Evolutionary conservation across 2,797 vertebrate species (phyloP).

Genomic region (Tapera naevia): DNA sequence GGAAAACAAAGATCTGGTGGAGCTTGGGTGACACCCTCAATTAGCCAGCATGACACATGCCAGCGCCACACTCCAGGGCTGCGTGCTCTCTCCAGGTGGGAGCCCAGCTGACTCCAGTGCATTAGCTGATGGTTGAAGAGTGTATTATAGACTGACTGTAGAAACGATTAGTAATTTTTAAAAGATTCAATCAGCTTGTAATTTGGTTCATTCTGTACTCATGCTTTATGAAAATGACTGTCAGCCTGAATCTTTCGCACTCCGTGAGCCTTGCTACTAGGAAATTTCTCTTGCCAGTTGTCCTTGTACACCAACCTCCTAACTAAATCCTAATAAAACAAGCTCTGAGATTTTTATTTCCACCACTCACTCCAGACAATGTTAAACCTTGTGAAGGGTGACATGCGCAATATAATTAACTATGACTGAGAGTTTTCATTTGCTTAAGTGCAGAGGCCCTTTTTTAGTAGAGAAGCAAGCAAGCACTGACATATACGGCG

Average conservation of each 20-base stretch:
- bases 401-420: neutral
- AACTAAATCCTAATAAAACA: constrained; percentile 41
- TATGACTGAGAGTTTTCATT: constrained; percentile 40
- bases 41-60: neutral
- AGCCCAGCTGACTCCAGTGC: neutral
- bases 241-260: neutral
- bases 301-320: neutral
- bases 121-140: neutral
- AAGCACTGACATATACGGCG: neutral
- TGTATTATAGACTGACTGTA: neutral
- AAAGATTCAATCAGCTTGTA: constrained; percentile 11
- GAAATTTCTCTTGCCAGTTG: constrained; percentile 13
- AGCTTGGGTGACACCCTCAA: neutral
- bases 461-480: constrained; percentile 10
- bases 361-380: constrained; percentile 37
- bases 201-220: constrained; percentile 13
- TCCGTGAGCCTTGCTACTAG: neutral
- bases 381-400: neutral
- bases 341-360: constrained; percentile 41
- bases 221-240: neutral
- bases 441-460: neutral
- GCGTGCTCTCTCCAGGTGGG: neutral
- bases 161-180: constrained; percentile 18
- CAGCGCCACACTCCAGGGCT: neutral
- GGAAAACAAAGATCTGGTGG: neutral